A percentile compares a stretch with the other conserved stretches of the same genome.
Evolutionary conservation across 23 tunicate genomes (phyloP).

Genomic region (Halocynthia aurantium): DNA sequence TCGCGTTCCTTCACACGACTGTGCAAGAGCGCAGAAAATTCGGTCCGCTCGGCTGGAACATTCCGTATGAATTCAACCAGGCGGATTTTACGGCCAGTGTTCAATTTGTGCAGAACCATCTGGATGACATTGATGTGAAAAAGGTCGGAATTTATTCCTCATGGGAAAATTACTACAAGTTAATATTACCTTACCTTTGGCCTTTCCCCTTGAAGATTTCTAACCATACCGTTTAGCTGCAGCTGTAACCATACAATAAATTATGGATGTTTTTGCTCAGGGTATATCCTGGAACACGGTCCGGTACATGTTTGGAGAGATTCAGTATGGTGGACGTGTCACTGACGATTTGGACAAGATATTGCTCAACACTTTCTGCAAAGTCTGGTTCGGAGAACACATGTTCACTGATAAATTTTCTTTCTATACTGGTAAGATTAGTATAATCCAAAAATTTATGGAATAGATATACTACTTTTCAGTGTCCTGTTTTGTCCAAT

Average conservation of each 20-base stretch:
- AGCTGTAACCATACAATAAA: too few relatives aligned
- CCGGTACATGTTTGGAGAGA: constrained; percentile 86
- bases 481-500: not conserved
- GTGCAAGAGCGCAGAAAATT: constrained; percentile 86
- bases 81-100: constrained; percentile 78
- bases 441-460: too few relatives aligned
- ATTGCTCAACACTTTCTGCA: constrained; percentile 78
- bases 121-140: constrained; percentile 86
- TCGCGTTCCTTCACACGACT: constrained; percentile 77
- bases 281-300: constrained; percentile 84
- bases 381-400: constrained; percentile 74
- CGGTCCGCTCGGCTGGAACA: constrained; percentile 89
- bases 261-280: not conserved
- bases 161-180: too few relatives aligned
- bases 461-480: too few relatives aligned
- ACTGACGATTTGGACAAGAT: constrained; percentile 83
- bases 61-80: constrained; percentile 90
- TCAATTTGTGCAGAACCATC: constrained; percentile 76
- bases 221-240: too few relatives aligned
- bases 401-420: constrained; percentile 71
- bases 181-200: too few relatives aligned
- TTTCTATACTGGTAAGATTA: constrained; percentile 43
- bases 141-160: constrained; percentile 9
- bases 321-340: constrained; percentile 85
- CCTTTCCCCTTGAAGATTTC: too few relatives aligned